Conservation (phyloP, 2,797 vertebrate genomes). For the Propithecus deckenii region DNA sequence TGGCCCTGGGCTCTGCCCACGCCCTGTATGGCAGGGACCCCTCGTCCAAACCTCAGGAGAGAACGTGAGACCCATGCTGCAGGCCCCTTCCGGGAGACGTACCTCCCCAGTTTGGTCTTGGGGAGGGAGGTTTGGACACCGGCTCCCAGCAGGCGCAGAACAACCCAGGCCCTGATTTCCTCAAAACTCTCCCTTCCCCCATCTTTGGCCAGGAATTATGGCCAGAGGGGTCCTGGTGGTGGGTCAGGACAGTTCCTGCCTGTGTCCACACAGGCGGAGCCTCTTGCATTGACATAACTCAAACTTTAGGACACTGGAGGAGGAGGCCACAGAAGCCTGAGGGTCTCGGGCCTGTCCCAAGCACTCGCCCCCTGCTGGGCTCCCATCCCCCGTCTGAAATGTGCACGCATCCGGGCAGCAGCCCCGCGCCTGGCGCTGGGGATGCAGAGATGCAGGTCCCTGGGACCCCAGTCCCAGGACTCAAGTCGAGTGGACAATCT, state of each 20-base stretch:
- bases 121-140: not conserved
- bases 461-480: not conserved
- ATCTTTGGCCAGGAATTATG: not conserved
- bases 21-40: not conserved
- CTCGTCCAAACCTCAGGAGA: no score
- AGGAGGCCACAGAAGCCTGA: not conserved
- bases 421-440: not conserved
- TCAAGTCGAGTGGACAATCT: not conserved
- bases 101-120: not conserved
- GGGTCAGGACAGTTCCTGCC: not conserved
- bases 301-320: not conserved
- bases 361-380: no score
- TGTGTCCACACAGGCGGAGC: not conserved
- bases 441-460: not conserved
- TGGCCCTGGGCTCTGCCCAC: not conserved
- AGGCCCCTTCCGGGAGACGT: rapidly evolving
- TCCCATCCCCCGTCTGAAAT: not conserved
- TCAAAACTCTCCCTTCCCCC: not conserved
- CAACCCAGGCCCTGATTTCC: not conserved
- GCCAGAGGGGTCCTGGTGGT: not conserved
- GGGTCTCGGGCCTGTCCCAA: not conserved
- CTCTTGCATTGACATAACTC: not conserved
- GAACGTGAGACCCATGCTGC: no score
- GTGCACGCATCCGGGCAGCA: not conserved
- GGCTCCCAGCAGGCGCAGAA: not conserved